Percentiles rank a stretch among this genome's conserved stretches.
Evolutionary conservation across 2,888 invertebrate species (phyloP).

Genomic region (Sipha maydis): DNA sequence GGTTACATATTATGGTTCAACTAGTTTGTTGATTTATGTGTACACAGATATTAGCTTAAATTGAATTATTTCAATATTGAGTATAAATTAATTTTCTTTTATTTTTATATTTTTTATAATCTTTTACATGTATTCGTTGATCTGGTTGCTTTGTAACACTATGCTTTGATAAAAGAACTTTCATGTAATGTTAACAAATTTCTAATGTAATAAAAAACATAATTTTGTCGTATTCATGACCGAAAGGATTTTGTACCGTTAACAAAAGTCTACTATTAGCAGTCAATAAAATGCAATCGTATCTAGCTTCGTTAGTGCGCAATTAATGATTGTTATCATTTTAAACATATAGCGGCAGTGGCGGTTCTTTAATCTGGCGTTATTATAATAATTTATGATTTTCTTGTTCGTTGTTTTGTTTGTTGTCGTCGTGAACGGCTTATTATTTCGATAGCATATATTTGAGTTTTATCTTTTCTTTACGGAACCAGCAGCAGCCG

Average conservation of each 20-base stretch:
- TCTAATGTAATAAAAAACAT: neutral
- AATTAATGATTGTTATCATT: conserved; percentile 47
- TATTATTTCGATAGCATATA: neutral
- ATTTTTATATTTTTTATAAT: neutral
- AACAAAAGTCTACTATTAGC: conserved; percentile 3
- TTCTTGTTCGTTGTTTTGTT: too few species aligned
- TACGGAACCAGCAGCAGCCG: neutral
- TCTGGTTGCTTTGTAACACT: neutral
- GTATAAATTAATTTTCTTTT: neutral
- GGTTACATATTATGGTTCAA: too few species aligned
- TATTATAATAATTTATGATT: neutral
- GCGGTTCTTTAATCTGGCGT: conserved; percentile 11
- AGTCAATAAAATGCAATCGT: neutral
- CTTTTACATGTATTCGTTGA: neutral
- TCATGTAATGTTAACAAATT: neutral
- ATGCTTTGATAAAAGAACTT: neutral
- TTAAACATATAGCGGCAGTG: neutral
- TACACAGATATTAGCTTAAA: too few species aligned
- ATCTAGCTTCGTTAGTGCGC: conserved; percentile 27
- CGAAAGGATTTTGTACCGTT: neutral
- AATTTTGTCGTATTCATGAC: neutral
- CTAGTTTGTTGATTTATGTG: too few species aligned
- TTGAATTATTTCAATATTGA: too few species aligned
- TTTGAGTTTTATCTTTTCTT: neutral
- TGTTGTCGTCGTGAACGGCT: neutral